Conservation (phyloP, 2,113 vertebrate species). For the Pipa parva region DNA sequence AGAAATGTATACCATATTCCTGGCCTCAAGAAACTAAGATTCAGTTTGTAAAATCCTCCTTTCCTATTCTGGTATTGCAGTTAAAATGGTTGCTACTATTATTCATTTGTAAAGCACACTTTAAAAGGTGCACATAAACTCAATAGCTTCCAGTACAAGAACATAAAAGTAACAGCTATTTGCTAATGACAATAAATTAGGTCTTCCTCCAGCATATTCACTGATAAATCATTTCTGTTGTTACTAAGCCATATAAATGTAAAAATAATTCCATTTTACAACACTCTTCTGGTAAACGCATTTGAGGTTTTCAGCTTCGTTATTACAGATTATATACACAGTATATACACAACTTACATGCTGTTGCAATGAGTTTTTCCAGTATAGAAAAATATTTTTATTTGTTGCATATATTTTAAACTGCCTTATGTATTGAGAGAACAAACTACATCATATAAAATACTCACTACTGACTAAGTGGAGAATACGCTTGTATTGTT, state of each 20-base stretch:
- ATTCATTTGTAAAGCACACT: conserved; percentile 30
- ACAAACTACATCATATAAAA: too few relatives aligned
- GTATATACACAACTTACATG: conserved; percentile 7
- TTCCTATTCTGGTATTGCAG: too few relatives aligned
- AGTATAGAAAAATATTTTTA: too few relatives aligned
- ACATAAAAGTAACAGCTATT: conserved; percentile 57
- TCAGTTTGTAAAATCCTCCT: too few relatives aligned
- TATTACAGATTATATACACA: not conserved
- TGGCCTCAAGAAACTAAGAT: too few relatives aligned
- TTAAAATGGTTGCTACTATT: conserved; percentile 17
- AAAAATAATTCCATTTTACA: conserved; percentile 37
- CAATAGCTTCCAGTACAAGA: conserved; percentile 57
- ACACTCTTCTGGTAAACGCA: conserved; percentile 45
- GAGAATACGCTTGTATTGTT: too few relatives aligned
- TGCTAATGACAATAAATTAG: conserved; percentile 61
- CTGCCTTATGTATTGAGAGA: too few relatives aligned
- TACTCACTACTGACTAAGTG: too few relatives aligned
- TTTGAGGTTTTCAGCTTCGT: conserved; percentile 46
- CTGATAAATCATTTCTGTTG: conserved; percentile 56
- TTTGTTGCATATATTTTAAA: too few relatives aligned
- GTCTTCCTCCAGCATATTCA: conserved; percentile 53
- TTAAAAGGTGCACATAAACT: conserved; percentile 53
- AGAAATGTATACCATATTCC: too few relatives aligned
- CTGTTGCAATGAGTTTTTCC: too few relatives aligned
- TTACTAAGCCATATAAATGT: conserved; percentile 45